Conservation (phyloP, 1,140 invertebrate species). For the Streblospio benedicti region DNA sequence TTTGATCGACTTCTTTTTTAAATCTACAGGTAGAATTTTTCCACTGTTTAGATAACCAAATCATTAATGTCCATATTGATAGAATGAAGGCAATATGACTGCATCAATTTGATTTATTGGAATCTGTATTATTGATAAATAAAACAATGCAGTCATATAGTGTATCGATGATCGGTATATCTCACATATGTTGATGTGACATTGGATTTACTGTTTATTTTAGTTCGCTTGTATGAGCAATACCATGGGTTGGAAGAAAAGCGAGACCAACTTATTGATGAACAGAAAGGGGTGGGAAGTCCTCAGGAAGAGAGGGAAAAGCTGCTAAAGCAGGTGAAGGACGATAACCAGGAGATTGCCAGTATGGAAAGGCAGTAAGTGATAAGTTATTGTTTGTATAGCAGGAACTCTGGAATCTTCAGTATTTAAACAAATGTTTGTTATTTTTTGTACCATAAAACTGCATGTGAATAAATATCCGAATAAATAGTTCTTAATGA, state of each 20-base stretch:
- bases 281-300: slow-evolving; percentile 60
- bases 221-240: slow-evolving; percentile 59
- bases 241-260: slow-evolving; percentile 61
- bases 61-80: no score
- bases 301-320: slow-evolving; percentile 68
- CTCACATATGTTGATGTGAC: no score
- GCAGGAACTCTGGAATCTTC: background rate
- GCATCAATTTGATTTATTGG: no score
- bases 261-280: slow-evolving; percentile 57
- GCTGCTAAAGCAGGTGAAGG: slow-evolving; percentile 65
- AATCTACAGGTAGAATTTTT: no score
- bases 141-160: no score
- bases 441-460: no score
- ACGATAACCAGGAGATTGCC: slow-evolving; percentile 69
- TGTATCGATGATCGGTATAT: no score
- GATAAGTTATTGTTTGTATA: background rate
- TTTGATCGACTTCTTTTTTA: no score
- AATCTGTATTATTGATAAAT: no score
- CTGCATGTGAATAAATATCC: no score
- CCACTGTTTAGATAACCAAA: no score
- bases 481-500: background rate
- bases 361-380: slow-evolving; percentile 62
- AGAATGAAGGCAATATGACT: no score
- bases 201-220: slow-evolving; percentile 7
- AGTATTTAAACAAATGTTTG: background rate